Evolutionary conservation across 2,113 vertebrate species (phyloP), one percentile per base, ranked within the genome.

Genomic region (Percina caprodes): DNA sequence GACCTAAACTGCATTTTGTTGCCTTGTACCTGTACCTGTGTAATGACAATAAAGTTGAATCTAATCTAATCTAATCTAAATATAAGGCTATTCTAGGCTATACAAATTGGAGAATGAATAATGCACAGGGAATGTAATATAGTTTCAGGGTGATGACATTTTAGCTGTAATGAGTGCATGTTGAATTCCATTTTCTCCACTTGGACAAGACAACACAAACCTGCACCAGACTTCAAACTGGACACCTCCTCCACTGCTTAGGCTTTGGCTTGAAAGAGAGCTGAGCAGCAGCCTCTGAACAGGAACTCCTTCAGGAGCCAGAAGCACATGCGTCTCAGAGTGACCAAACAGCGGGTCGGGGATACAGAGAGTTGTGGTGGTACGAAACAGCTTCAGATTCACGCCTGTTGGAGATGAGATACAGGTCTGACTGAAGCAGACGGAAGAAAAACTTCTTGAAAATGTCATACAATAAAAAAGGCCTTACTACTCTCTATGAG

Each of bases 201-300:
- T 13, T 51, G 11, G 8, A 62, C 30, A 23, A 59, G 18, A 48
- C 10, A 48, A 15, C 10, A 86, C 82, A 76, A 95, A 99, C 98
- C 98, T 98, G 96, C 97, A 99, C 98, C 98, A 99, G 74, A 99
- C 95, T 94, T 99, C 98, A 91, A 99, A 99, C 62, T 96, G 96
- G 80, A 99, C 90, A 66, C 97, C 97, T 71, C 96, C 96, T 75
- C 95, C 96, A 60, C 89, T 92, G 21, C 89, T 68, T 0, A 89
- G 77, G 7, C 96, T 95, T 23, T 95, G 92, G 65, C 90, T 79
- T 46, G 94, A 96, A 77, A 97, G 95, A 12, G 94, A 95, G 81
- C 92, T 86, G 51, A 99, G 95, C 70, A 99, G 93, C 13, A 98
- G 91, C 80, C 93, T 97, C 90, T 99, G 98, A 73, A 99, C 95